Percentiles rank a stretch among this genome's conserved stretches.
Conservation (phyloP, 2,888 invertebrate species). For the Chaetoderma sp. region DNA sequence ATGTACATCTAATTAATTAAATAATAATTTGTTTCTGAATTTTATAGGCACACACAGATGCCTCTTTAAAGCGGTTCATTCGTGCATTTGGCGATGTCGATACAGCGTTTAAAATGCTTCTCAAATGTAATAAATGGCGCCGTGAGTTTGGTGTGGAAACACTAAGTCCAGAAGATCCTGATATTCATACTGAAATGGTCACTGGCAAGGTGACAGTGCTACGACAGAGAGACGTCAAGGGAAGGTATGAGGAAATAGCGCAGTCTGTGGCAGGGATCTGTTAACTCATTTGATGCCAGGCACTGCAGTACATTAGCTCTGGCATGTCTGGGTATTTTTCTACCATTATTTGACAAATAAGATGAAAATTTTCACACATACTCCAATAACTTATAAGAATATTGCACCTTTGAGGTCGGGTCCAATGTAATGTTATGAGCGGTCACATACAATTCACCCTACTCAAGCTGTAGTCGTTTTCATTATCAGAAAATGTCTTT, state of each 20-base stretch:
- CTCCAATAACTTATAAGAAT: too few relatives aligned
- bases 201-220: conserved; percentile 78
- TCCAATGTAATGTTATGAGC: too few relatives aligned
- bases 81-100: conserved; percentile 82
- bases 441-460: too few relatives aligned
- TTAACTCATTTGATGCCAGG: not conserved
- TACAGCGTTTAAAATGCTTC: conserved; percentile 70
- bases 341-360: too few relatives aligned
- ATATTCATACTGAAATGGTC: conserved; percentile 74
- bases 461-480: too few relatives aligned
- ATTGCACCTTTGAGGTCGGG: too few relatives aligned
- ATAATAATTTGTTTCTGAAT: too few relatives aligned
- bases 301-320: not conserved
- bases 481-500: too few relatives aligned
- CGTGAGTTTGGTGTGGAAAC: conserved; percentile 78
- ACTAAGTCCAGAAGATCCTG: conserved; percentile 73
- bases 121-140: conserved; percentile 76
- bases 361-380: too few relatives aligned
- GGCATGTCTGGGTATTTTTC: not conserved
- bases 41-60: conserved; percentile 78
- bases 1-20: too few relatives aligned
- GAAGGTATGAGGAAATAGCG: too few relatives aligned
- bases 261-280: not conserved
- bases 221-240: conserved; percentile 79
- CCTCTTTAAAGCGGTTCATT: conserved; percentile 77